Evolutionary conservation across 2,888 invertebrate species (phyloP), one percentile per base, ranked within the genome.

Genomic region (Agriopis leucophaearia): DNA sequence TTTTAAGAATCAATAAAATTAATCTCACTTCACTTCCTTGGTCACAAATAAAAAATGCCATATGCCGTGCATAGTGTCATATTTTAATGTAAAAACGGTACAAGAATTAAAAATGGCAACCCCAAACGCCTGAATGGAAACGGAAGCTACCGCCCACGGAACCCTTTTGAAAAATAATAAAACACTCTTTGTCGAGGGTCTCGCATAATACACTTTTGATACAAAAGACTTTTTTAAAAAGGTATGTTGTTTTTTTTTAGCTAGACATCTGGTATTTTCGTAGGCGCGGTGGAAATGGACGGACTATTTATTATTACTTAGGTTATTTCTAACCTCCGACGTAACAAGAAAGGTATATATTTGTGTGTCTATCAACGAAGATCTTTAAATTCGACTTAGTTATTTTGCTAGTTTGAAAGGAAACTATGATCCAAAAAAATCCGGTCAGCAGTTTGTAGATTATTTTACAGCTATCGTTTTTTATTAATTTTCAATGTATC

Each of bases 81-180:
- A 74, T 84, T 68, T 81, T 73, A 75, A 61, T 52, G 74, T 78
- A 79, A 82, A 81, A 78, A 77, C 63, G 62, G 56, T 63, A 72
- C 38, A 78, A 77, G 77, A 76, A 74, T 67, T 65, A 66, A 71
- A 75, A 76, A 75, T 58, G 61, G 72, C 71, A 67, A 69, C 74
- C 75, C 75, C 78, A 73, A 79, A 13, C 44, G 62, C 51, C 64
- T 79, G 78, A 80, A 83, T 81, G 69, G 27, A 71, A 72, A 68
- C 77, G 77, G 77, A 78, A 76, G 68, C 69, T 47, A 57, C 71
- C 84, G 82, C 85, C 84, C 75, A 80, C 83, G 74, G 84, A 82
- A 81, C 84, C 85, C 84, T 82, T 84, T 85, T 81, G 79, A 81
- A 84, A 84, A 83, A 83, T 82, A 83, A 83, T 83, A 85, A 84